Percentiles rank a stretch among this genome's conserved stretches.
phyloP scores from a whole-genome alignment of 1,140 invertebrate genomes.

The Drosophila pachea region DNA sequence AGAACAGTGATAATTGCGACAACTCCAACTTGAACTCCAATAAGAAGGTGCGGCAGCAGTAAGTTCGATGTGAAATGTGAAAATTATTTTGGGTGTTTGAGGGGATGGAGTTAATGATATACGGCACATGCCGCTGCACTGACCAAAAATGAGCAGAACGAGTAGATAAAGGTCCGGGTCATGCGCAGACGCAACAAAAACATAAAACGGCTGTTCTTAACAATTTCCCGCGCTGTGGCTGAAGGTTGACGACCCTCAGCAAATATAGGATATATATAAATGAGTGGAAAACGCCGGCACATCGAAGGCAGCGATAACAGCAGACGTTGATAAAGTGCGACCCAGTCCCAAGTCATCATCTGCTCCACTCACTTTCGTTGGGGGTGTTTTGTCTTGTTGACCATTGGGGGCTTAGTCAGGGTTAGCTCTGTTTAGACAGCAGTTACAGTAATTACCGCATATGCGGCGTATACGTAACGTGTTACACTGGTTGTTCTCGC shows the following conservation, averaged over 20 bases:
- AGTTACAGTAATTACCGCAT: constrained; percentile 33
- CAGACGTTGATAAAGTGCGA: background rate
- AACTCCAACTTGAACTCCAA: background rate
- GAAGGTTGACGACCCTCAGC: constrained; percentile 63
- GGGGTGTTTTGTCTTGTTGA: constrained; percentile 2
- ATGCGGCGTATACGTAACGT: constrained; percentile 59
- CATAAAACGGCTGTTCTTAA: constrained; percentile 69
- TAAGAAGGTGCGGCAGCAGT: constrained; percentile 56
- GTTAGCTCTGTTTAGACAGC: constrained; percentile 4
- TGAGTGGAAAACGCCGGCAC: constrained; percentile 19
- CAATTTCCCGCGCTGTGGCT: constrained; percentile 61
- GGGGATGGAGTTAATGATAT: constrained; percentile 19
- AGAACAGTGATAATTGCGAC: background rate
- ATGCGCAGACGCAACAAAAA: constrained; percentile 47
- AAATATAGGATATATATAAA: constrained; percentile 28
- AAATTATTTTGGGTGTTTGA: constrained; percentile 20
- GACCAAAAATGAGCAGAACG: background rate
- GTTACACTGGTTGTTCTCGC: constrained; percentile 29
- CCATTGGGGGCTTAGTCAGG: constrained; percentile 10
- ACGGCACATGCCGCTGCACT: constrained; percentile 21
- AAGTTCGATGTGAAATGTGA: constrained; percentile 29
- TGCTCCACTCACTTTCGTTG: constrained; percentile 53
- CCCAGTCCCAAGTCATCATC: constrained; percentile 7
- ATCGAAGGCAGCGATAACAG: constrained; percentile 37
- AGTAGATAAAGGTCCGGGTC: background rate